Base-by-base conservation (phyloP, 37 sponge, comb jelly and placozoan species). In the Beroe forskalii region DNA sequence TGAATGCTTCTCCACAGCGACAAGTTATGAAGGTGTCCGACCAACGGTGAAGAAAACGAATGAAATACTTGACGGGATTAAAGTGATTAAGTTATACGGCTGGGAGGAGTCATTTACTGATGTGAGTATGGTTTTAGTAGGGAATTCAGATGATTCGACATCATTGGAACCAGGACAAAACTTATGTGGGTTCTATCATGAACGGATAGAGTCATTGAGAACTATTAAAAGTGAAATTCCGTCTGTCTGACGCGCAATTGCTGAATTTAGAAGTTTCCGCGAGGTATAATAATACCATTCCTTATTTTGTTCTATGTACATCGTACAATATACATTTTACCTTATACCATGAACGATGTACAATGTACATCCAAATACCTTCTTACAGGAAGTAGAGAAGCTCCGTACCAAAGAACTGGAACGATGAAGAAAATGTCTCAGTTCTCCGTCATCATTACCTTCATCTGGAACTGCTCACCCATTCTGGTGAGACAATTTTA, bases 51-150 rank as follows among this genome's bases (percentile, higher is more conserved):
- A 94, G 89, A 90, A 93, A 24, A 94, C 95, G 32, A 97, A 95
- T 60, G 97, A 97, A 48, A 90, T 97, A 23, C 67, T 97, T 23
- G 95, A 97, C 90, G 97, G 97, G 8, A 94, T 97, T 32, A 97
- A 96, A 93, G 99, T 98, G 62, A 96, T 98, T 89, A 98, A 98
- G 69, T 90, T 98, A 67, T 96, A 98, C 89, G 96, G 97, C 0
- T 98, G 99, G 99, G 99, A 98, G 92, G 86, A 90, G 24, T 90
- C 90, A n/a, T 90, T 80, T 38, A 35, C 40, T n/a, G 35, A 80
- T 32, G 86, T 80, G n/a, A 25, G 30, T 69, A 69, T 91, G 90
- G 91, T n/a, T n/a, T n/a, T n/a, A n/a, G n/a, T n/a, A n/a, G n/a
- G n/a, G n/a, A n/a, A n/a, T n/a, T n/a, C n/a, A n/a, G n/a, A n/a